A percentile compares a stretch with the other conserved stretches of the same genome.
These are phyloP conservation scores for Mesorhabditis belari DNA, from an alignment of 2,888 invertebrate species.

Conservation along the genomic window DNA sequence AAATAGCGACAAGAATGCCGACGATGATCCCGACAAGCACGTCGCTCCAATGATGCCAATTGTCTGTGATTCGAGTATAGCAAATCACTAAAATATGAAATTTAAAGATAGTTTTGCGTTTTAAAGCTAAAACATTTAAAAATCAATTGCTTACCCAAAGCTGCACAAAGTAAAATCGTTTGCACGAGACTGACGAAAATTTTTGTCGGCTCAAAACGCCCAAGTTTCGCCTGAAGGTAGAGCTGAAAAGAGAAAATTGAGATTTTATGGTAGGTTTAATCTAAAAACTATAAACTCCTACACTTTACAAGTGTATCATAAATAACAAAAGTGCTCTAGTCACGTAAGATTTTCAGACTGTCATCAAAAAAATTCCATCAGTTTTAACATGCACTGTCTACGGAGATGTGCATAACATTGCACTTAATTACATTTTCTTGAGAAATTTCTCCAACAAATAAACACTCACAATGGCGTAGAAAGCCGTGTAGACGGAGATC, in stretches of 20 bases:
- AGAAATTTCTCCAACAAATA: too few relatives aligned
- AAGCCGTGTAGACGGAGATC: slow-evolving; percentile 27
- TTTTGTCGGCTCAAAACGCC: slow-evolving; percentile 9
- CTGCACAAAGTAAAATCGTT: slow-evolving; percentile 13
- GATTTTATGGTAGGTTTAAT: too few relatives aligned
- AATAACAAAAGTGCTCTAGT: too few relatives aligned
- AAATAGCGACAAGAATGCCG: slow-evolving; percentile 55
- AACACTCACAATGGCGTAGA: slow-evolving; percentile 24
- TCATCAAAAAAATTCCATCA: too few relatives aligned
- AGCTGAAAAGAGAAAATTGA: too few relatives aligned
- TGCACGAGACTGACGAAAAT: slow-evolving; percentile 24
- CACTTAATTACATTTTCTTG: too few relatives aligned
- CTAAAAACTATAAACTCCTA: too few relatives aligned
- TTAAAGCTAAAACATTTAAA: too few relatives aligned
- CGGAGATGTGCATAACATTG: too few relatives aligned
- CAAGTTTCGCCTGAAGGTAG: slow-evolving; percentile 31
- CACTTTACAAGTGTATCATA: too few relatives aligned
- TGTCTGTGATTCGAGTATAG: slow-evolving; percentile 76
- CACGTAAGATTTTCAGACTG: too few relatives aligned
- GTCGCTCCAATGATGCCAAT: slow-evolving; percentile 96
- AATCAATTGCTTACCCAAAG: background rate
- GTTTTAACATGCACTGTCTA: too few relatives aligned
- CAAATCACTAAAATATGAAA: slow-evolving; percentile 12
- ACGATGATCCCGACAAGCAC: slow-evolving; percentile 70
- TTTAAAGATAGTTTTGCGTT: background rate